A percentile compares a stretch with the other conserved stretches of the same genome.
These are phyloP conservation scores for Papilio polytes DNA, from an alignment of 1,140 invertebrate genomes.

Conservation along the genomic window DNA sequence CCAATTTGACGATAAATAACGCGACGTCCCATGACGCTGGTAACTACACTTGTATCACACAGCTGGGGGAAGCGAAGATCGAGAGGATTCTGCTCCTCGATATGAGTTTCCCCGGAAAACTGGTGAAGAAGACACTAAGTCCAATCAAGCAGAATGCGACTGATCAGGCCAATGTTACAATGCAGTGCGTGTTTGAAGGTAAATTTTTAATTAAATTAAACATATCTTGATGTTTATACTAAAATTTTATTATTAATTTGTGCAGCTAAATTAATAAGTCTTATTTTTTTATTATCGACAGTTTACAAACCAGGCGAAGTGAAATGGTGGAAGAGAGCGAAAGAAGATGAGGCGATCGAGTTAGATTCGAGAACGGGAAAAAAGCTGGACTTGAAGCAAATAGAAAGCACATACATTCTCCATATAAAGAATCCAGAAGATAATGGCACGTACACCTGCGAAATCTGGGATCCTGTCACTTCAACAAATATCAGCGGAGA, in stretches of 20 bases:
- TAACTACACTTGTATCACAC: slow-evolving; percentile 83
- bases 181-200: slow-evolving; percentile 79
- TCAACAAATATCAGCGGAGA: slow-evolving; percentile 56
- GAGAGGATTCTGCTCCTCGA: slow-evolving; percentile 57
- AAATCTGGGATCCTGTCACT: slow-evolving; percentile 58
- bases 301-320: slow-evolving; percentile 66
- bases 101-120: slow-evolving; percentile 60
- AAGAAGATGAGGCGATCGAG: slow-evolving; percentile 51
- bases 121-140: slow-evolving; percentile 57
- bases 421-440: slow-evolving; percentile 59
- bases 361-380: slow-evolving; percentile 46
- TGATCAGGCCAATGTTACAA: slow-evolving; percentile 56
- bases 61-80: slow-evolving; percentile 50
- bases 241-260: background rate
- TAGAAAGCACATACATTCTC: slow-evolving; percentile 58
- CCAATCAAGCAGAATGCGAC: slow-evolving; percentile 62
- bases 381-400: slow-evolving; percentile 52
- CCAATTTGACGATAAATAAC: slow-evolving; percentile 79
- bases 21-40: slow-evolving; percentile 83
- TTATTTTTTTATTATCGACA: slow-evolving; percentile 45
- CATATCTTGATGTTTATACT: background rate
- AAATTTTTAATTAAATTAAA: slow-evolving; percentile 27
- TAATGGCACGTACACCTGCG: slow-evolving; percentile 70
- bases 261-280: no score
- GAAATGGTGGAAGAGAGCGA: slow-evolving; percentile 63